Conservation (phyloP, 2,888 invertebrate species). For the Nymphalis urticae region DNA sequence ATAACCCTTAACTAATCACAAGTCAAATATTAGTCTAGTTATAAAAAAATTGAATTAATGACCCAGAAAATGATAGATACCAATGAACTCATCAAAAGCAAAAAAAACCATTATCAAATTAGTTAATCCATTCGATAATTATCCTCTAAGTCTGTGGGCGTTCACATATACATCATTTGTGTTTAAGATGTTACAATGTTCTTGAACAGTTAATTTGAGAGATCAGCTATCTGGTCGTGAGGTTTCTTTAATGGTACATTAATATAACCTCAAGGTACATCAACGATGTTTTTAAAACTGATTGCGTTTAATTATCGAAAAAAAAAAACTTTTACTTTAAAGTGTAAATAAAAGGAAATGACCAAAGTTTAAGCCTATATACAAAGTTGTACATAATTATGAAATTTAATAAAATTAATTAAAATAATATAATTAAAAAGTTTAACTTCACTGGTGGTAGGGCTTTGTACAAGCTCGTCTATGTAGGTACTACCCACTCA, state of each 20-base stretch:
- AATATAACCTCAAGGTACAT: neutral
- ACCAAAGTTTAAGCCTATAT: no score
- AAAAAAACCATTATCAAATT: constrained; percentile 71
- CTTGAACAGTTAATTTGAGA: constrained; percentile 63
- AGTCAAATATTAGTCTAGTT: constrained; percentile 19
- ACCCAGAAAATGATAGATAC: constrained; percentile 50
- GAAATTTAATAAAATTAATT: no score
- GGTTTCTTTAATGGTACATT: constrained; percentile 50
- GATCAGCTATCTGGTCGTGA: constrained; percentile 56
- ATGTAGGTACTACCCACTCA: no score
- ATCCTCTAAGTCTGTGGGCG: constrained; percentile 70
- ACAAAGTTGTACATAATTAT: no score
- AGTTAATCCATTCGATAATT: constrained; percentile 70
- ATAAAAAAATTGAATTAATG: constrained; percentile 58
- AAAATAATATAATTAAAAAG: no score
- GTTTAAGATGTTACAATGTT: constrained; percentile 72
- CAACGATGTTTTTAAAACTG: no score
- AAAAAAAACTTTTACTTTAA: no score
- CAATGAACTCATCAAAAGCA: constrained; percentile 74
- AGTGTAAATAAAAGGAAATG: no score
- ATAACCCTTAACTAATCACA: constrained; percentile 20
- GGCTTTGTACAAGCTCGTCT: no score
- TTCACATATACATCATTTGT: constrained; percentile 75
- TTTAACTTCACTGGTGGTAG: no score
- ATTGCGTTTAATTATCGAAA: no score